Conservation (phyloP, 2,797 vertebrate species). For the Gobio occitaniae region DNA sequence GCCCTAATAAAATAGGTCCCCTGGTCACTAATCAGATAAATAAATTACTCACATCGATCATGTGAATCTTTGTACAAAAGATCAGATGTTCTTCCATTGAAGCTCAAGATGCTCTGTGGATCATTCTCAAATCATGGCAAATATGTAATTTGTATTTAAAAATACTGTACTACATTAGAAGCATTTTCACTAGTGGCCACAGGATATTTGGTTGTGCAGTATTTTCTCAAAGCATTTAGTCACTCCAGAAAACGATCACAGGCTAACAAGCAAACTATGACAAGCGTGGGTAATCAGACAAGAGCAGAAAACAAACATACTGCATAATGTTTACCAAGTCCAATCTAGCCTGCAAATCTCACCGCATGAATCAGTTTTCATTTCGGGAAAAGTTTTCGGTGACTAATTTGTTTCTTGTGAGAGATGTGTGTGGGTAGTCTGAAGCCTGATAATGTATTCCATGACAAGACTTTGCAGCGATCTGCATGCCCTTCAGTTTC, state of each 20-base stretch:
- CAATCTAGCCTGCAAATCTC: slow-evolving; percentile 31
- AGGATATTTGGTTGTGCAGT: not conserved
- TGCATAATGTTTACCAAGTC: slow-evolving; percentile 12
- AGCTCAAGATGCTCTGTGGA: not conserved
- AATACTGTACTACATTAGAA: not conserved
- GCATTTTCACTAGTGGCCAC: not conserved
- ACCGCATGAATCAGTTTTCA: slow-evolving; percentile 21
- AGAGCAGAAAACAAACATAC: slow-evolving; percentile 35
- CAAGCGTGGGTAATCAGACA: slow-evolving; percentile 29
- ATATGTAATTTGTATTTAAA: not conserved
- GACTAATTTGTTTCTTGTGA: slow-evolving; percentile 42
- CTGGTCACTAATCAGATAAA: not conserved
- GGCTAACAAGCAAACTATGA: slow-evolving; percentile 33
- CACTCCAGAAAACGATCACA: slow-evolving; percentile 11
- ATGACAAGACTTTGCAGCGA: slow-evolving; percentile 30
- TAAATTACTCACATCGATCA: not conserved
- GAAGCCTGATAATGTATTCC: slow-evolving; percentile 43
- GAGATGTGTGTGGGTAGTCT: slow-evolving; percentile 47
- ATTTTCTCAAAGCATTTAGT: slow-evolving; percentile 26
- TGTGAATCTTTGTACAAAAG: not conserved
- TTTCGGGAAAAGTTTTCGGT: slow-evolving; percentile 41
- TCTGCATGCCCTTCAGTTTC: slow-evolving; percentile 31
- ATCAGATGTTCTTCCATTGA: not conserved
- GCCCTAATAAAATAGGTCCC: not conserved
- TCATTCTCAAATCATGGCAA: not conserved